Conservation (phyloP, 2,797 vertebrate species). For the Spinus olivaceus region DNA sequence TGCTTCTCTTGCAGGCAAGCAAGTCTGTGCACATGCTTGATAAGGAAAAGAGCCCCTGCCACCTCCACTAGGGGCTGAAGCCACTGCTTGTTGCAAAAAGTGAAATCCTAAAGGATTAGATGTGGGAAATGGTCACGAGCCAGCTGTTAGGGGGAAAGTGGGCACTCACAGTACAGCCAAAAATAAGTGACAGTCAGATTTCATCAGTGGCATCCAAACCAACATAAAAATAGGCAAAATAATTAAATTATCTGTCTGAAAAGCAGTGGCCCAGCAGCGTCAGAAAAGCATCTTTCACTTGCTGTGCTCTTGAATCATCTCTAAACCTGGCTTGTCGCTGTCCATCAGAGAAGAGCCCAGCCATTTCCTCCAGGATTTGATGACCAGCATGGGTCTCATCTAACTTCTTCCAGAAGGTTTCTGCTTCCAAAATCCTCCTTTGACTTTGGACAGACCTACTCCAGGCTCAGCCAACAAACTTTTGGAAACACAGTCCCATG, state of each 20-base stretch:
- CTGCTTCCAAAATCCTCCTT: not conserved
- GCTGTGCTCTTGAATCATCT: not conserved
- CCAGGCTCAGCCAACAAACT: not conserved
- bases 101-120: not conserved
- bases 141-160: not conserved
- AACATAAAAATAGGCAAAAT: not conserved
- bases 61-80: not conserved
- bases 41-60: not conserved
- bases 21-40: not conserved
- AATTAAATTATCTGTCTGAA: conserved; percentile 42
- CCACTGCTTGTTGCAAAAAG: not conserved
- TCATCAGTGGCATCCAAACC: not conserved
- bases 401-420: not conserved
- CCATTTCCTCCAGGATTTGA: not conserved
- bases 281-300: not conserved
- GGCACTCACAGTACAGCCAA: not conserved
- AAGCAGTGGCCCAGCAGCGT: not conserved
- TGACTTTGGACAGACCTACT: not conserved
- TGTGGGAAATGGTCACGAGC: not conserved
- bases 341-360: not conserved
- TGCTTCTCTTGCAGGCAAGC: not conserved
- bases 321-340: not conserved
- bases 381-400: not conserved
- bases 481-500: not conserved
- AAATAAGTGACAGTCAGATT: not conserved